Evolutionary conservation across 2,888 invertebrate species (phyloP), one percentile per base, ranked within the genome.

Genomic region (Drosophila borealis): DNA sequence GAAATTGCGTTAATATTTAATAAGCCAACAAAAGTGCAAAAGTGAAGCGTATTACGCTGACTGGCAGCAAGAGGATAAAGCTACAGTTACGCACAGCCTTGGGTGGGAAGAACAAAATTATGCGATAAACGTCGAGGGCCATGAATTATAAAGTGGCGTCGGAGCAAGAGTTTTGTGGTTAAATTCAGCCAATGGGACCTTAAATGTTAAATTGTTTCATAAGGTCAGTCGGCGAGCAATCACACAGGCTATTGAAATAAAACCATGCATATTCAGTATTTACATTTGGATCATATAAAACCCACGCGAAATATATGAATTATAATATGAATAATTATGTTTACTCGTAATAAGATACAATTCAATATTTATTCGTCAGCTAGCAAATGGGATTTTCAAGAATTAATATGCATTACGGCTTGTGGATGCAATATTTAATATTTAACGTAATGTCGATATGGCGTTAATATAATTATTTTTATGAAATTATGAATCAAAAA

Each of bases 1-100:
- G 80, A 75, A 88, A 85, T 89, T 89, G 82, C 86, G 82, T 86
- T 89, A 89, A 86, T 86, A 86, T 86, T 86, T 86, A 88, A 86
- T 74, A 75, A 86, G 86, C 56, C 69, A 69, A 67, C 69, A 61
- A 74, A 77, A 82, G 70, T 82, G 80, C 70, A 77, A 74, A 74
- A 67, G 67, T 62, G 84, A 70, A 80, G 70, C 48, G 53, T 60
- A 68, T 69, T 61, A 70, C 61, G 48, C 75, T 49, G 49, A 37
- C 45, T 13, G 37, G 39, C 36, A 36, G 34, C 19, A 49, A 14
- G 54, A 11, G 55, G 53, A 69, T 49, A 46, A 67, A 48, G 55
- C 56, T 67, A 46, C 48, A 41, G 19, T 45, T 37, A 21, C 34
- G 8, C 29, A 50, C 10, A 56, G 57, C 61, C 71, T 70, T 69